Conservation (phyloP, 1,140 invertebrate species). For the Apolygus lucorum region DNA sequence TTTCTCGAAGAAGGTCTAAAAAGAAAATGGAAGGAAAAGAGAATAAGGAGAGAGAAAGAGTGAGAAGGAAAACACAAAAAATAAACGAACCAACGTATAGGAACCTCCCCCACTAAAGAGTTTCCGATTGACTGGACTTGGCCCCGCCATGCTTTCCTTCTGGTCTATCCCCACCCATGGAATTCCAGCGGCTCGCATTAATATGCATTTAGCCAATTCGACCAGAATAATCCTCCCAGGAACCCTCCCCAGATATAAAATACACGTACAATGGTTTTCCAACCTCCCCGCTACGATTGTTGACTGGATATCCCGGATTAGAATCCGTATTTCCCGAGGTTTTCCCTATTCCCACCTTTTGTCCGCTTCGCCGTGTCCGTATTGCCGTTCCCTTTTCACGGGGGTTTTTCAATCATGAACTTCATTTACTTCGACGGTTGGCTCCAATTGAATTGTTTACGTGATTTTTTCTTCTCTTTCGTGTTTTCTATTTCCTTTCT, state of each 20-base stretch:
- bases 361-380: background rate
- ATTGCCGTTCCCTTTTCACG: background rate
- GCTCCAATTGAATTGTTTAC: background rate
- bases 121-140: conserved; percentile 10
- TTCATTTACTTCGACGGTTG: background rate
- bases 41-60: background rate
- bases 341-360: background rate
- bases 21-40: background rate
- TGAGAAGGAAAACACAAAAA: too few species aligned
- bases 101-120: too few species aligned
- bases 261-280: background rate
- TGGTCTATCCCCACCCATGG: too few species aligned
- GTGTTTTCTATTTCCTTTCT: too few species aligned
- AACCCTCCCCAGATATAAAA: background rate
- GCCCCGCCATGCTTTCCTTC: too few species aligned
- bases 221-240: background rate
- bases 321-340: background rate
- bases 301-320: background rate
- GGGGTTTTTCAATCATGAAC: background rate
- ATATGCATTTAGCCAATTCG: conserved; percentile 16
- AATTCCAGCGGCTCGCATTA: conserved; percentile 7
- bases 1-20: background rate
- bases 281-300: conserved; percentile 1
- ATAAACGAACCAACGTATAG: too few species aligned
- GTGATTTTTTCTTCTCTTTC: background rate